phyloP scores from a whole-genome alignment of 2,797 vertebrate species.

The Oryzias dopingdopingensis region DNA sequence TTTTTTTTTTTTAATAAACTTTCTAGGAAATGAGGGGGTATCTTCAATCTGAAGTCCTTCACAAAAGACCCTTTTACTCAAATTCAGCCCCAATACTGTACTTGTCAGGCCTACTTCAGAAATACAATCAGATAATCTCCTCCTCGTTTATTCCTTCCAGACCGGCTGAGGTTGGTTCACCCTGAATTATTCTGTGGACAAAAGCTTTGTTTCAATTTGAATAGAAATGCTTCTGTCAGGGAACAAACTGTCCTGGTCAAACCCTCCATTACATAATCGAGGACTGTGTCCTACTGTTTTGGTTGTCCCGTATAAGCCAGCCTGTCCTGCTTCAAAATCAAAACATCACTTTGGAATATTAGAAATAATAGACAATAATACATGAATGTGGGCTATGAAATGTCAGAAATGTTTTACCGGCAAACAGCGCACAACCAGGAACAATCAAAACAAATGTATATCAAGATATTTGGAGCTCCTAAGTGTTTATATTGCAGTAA shows the following conservation, averaged over 20 bases:
- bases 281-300: conserved; percentile 31
- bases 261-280: conserved; percentile 60
- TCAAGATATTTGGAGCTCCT: too few species aligned
- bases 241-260: conserved; percentile 58
- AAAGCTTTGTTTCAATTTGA: conserved; percentile 34
- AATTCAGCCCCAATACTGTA: background rate
- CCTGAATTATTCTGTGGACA: conserved; percentile 41
- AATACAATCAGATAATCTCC: background rate
- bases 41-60: background rate
- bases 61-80: too few species aligned
- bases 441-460: too few species aligned
- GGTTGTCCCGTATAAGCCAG: conserved; percentile 35
- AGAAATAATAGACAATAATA: too few species aligned
- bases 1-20: too few species aligned
- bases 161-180: conserved; percentile 19
- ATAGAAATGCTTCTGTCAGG: conserved; percentile 62
- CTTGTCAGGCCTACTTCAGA: conserved; percentile 2
- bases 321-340: conserved; percentile 2
- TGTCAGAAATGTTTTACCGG: conserved; percentile 7
- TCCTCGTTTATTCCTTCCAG: conserved; percentile 28
- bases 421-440: too few species aligned
- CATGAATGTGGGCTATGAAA: background rate
- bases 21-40: too few species aligned
- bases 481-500: too few species aligned
- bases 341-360: conserved; percentile 17